A percentile compares a stretch with the other conserved stretches of the same genome.
Conservation (phyloP, 2,797 vertebrate genomes). For the Percopsis omiscomaycus region DNA sequence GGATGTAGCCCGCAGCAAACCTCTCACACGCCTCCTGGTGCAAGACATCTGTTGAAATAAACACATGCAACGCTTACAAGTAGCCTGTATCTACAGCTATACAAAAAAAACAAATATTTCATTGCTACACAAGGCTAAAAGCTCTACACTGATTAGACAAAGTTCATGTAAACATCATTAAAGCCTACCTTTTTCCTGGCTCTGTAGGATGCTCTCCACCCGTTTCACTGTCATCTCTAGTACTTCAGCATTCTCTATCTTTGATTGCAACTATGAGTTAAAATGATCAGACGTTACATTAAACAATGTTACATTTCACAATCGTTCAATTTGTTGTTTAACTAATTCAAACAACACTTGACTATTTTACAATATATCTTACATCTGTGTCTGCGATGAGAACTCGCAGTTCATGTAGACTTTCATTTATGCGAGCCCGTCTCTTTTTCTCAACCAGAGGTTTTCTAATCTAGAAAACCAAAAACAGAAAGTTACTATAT, state of each 20-base stretch:
- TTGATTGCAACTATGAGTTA: constrained; percentile 75
- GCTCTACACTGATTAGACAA: neutral
- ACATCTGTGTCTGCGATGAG: constrained; percentile 86
- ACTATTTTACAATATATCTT: constrained; percentile 38
- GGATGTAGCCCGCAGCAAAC: constrained; percentile 95
- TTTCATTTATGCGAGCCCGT: constrained; percentile 92
- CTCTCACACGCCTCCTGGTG: constrained; percentile 89
- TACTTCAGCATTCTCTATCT: constrained; percentile 95
- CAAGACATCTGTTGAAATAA: constrained; percentile 71
- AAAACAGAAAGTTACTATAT: neutral
- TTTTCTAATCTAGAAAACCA: constrained; percentile 82
- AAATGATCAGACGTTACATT: neutral
- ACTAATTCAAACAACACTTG: neutral
- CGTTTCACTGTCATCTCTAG: constrained; percentile 91
- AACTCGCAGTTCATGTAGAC: constrained; percentile 86
- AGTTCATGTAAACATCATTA: neutral
- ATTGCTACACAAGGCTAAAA: too few relatives aligned
- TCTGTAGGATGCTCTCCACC: constrained; percentile 84
- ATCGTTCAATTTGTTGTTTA: too few relatives aligned
- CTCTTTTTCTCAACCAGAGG: constrained; percentile 92
- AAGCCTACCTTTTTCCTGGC: constrained; percentile 80
- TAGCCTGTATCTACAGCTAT: neutral
- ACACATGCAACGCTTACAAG: neutral
- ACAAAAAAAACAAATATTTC: neutral
- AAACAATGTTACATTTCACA: neutral